These are phyloP conservation scores for Chrysaora quinquecirrha DNA, from an alignment of 30 jellyfish, hydroid and myxozoan species.

Conservation along the genomic window DNA sequence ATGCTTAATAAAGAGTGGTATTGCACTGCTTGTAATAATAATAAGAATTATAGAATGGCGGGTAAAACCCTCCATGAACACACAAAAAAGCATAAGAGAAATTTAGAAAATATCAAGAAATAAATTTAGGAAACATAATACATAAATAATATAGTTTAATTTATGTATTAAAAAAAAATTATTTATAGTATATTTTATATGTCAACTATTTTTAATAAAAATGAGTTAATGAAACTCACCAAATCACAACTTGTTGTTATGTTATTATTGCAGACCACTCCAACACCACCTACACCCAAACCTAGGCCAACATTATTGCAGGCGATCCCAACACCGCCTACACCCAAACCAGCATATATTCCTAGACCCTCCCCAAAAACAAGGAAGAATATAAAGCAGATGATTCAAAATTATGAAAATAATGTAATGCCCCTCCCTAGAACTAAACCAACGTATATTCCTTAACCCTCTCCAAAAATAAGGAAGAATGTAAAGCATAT, in stretches of 20 bases:
- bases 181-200: slow-evolving; percentile 11
- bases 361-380: slow-evolving; percentile 22
- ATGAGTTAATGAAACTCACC: slow-evolving; percentile 26
- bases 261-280: slow-evolving; percentile 23
- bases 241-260: slow-evolving; percentile 35
- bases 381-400: slow-evolving; percentile 5
- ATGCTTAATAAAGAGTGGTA: slow-evolving; percentile 61
- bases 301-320: slow-evolving; percentile 3
- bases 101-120: background rate
- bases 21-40: slow-evolving; percentile 28
- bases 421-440: background rate
- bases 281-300: slow-evolving; percentile 11
- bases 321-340: background rate
- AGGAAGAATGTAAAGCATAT: too few relatives aligned
- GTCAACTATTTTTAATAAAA: slow-evolving; percentile 35
- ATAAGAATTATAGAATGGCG: slow-evolving; percentile 37
- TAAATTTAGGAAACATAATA: background rate
- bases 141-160: background rate
- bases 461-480: too few relatives aligned
- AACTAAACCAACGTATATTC: too few relatives aligned
- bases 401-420: slow-evolving; percentile 33
- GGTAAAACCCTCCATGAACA: slow-evolving; percentile 20
- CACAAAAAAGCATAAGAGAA: slow-evolving; percentile 8
- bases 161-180: background rate
- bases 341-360: too few relatives aligned